Base-by-base conservation (phyloP, 2,888 invertebrate genomes). In the Drosophila kokeensis region DNA sequence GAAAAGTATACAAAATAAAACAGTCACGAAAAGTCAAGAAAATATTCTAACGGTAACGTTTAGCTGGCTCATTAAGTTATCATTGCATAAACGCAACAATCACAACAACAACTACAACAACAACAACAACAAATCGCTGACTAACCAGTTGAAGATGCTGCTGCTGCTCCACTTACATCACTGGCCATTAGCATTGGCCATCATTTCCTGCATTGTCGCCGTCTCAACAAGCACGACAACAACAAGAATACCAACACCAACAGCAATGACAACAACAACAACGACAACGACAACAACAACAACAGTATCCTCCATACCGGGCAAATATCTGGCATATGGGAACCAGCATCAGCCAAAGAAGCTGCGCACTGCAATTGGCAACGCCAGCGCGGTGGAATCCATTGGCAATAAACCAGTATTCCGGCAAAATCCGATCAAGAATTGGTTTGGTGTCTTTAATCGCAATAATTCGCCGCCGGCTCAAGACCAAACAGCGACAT, bases 391-490 rank as follows among this genome's bases (percentile, higher is more conserved):
- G 11, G 38, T 70, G 61, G 70, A 79, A 49, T 60, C 70, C 68
- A 69, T 54, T 70, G 66, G 53, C 68, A 80, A 75, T 53, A 83
- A 90, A 84, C 90, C 89, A 74, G 79, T 82, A 77, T 76, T 82
- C 68, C 90, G 88, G 81, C 91, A 87, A 83, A 89, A 88, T 87
- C 90, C 92, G 74, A 91, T 94, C 49, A 95, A 94, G 92, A 95
- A 94, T 91, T 94, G 95, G 91, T 94, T 95, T 85, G 94, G 95
- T 34, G 93, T 95, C 55, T 96, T 95, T 93, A 95, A 95, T 79
- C 95, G 96, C 89, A 94, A 94, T 81, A 91, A 90, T 73, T 82
- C 89, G 69, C 90, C 83, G 66, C 95, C 96, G 72, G 83, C 88
- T 71, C 84, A 89, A 32, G 96, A 82, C 73, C 77, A 80, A 81